phyloP scores from a whole-genome alignment of 2,797 vertebrate genomes.

The Pantherophis vulpinus region DNA sequence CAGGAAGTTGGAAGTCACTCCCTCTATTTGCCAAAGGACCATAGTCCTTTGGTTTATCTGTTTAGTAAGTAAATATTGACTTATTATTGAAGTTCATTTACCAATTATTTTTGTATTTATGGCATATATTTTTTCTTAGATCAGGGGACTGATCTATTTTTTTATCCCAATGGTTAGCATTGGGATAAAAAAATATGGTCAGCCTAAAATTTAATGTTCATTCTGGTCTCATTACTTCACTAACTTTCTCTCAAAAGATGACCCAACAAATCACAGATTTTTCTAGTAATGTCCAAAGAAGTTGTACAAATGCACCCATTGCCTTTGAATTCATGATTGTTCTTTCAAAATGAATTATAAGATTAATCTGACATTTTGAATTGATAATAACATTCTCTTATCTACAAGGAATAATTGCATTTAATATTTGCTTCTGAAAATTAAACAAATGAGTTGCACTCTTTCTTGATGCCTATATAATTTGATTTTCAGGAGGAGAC shows the following conservation, averaged over 20 bases:
- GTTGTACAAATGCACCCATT: neutral
- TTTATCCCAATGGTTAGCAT: neutral
- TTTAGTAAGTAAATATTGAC: neutral
- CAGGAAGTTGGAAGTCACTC: neutral
- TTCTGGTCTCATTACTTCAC: neutral
- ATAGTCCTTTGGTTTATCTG: neutral
- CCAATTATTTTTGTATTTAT: neutral
- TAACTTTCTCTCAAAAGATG: neutral
- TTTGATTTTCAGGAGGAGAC: constrained; percentile 37
- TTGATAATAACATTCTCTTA: neutral
- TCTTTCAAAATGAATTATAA: neutral
- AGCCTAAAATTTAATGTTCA: neutral
- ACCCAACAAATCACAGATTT: neutral
- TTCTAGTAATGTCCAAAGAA: neutral
- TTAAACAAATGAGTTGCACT: constrained; percentile 44
- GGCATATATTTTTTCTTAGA: neutral
- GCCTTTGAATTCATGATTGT: neutral
- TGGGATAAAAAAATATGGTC: neutral
- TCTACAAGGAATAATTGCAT: constrained; percentile 45
- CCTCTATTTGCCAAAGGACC: neutral
- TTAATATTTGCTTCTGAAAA: constrained; percentile 38
- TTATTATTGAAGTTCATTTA: neutral
- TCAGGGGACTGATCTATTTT: neutral
- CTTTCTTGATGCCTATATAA: constrained; percentile 28
- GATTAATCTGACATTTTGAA: neutral